These are phyloP conservation scores for Sinodicranocentrus sp. DNA, from an alignment of 2,888 invertebrate genomes.

Conservation along the genomic window DNA sequence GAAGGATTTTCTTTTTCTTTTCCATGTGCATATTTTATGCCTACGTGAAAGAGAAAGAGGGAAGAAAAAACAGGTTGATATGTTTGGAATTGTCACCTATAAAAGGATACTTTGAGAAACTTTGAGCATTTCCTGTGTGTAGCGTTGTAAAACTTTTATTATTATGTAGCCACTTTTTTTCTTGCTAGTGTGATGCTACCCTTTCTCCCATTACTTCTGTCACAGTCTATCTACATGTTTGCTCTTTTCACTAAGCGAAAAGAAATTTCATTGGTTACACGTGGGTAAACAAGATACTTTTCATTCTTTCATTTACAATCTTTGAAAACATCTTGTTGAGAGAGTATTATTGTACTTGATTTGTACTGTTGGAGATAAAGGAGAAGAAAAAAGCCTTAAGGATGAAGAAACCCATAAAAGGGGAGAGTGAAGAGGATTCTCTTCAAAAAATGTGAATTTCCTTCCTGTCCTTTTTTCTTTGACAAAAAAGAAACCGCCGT, in stretches of 20 bases:
- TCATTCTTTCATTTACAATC: conserved; percentile 6
- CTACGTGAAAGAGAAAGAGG: background rate
- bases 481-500: no score
- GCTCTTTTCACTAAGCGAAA: no score
- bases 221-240: conserved; percentile 21
- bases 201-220: conserved; percentile 8
- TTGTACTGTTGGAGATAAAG: conserved; percentile 12
- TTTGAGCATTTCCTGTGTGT: background rate
- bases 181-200: background rate
- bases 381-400: background rate
- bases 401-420: conserved; percentile 7
- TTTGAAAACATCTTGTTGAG: conserved; percentile 26
- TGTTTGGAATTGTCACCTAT: conserved; percentile 10
- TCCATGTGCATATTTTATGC: conserved; percentile 9
- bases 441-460: background rate
- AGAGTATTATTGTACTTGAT: conserved; percentile 25
- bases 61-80: conserved; percentile 6
- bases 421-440: background rate
- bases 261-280: conserved; percentile 17
- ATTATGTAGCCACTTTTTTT: conserved; percentile 44
- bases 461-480: background rate
- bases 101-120: conserved; percentile 3
- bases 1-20: background rate
- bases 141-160: conserved; percentile 47
- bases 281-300: conserved; percentile 42